Conservation (phyloP, 1,140 invertebrate species). For the Camponotus floridanus region DNA sequence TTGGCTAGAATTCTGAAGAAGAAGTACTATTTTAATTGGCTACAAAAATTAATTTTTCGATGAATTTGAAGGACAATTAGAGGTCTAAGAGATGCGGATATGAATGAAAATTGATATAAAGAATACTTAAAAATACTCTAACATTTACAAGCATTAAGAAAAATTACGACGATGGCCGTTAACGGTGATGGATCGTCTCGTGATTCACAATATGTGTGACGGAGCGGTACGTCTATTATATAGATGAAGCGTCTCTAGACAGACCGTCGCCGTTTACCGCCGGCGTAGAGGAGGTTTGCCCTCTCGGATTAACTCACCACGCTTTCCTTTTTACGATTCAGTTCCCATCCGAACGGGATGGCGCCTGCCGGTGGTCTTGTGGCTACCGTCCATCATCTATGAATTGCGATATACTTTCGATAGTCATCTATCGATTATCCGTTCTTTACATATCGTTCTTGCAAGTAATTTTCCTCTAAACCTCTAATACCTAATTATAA, state of each 20-base stretch:
- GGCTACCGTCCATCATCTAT: neutral
- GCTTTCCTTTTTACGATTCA: conserved; percentile 52
- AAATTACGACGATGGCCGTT: conserved; percentile 33
- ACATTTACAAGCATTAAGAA: conserved; percentile 5
- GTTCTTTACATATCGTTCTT: neutral
- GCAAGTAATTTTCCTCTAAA: neutral
- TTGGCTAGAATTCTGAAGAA: too few species aligned
- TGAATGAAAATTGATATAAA: neutral
- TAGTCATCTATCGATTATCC: neutral
- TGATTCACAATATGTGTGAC: conserved; percentile 52
- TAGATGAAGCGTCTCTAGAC: conserved; percentile 68
- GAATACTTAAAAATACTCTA: conserved; percentile 19
- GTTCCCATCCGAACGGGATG: conserved; percentile 19
- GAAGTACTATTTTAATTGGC: neutral
- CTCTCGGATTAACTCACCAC: conserved; percentile 43
- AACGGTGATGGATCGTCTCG: conserved; percentile 31
- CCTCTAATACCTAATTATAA: neutral
- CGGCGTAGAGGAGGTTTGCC: conserved; percentile 44
- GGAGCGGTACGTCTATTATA: conserved; percentile 30
- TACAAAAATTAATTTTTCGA: too few species aligned
- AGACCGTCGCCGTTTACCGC: conserved; percentile 69
- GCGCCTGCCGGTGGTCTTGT: neutral
- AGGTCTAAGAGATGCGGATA: neutral
- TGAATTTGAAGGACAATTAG: neutral
- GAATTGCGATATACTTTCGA: neutral